These are phyloP conservation scores for Crematogaster levior DNA, from an alignment of 2,888 invertebrate species.

Conservation along the genomic window DNA sequence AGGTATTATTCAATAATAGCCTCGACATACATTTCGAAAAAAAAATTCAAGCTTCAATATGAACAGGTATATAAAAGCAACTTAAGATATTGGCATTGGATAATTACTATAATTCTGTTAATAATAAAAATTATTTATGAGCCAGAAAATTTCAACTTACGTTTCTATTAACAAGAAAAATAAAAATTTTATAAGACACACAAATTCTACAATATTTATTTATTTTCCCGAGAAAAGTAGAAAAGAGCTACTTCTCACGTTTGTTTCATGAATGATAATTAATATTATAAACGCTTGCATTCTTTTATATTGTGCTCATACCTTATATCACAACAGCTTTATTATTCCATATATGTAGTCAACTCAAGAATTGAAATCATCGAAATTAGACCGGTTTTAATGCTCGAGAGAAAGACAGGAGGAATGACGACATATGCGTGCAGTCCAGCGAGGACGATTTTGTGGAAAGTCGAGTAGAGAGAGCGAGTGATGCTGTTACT, in stretches of 20 bases:
- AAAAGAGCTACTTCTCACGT: neutral
- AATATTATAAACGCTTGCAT: neutral
- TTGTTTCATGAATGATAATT: neutral
- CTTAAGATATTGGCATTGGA: neutral
- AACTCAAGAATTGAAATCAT: conserved; percentile 8
- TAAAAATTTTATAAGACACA: neutral
- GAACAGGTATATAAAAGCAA: neutral
- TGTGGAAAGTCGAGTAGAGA: conserved; percentile 72
- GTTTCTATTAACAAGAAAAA: neutral
- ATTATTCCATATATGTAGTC: neutral
- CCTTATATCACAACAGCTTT: neutral
- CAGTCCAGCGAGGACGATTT: conserved; percentile 55
- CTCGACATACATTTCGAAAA: conserved; percentile 21
- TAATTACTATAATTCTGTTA: neutral
- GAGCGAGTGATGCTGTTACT: conserved; percentile 67
- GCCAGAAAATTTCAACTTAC: neutral
- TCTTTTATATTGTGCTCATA: neutral
- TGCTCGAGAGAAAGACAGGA: conserved; percentile 44
- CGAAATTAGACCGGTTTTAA: conserved; percentile 43
- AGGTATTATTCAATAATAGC: conserved; percentile 13
- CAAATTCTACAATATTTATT: neutral
- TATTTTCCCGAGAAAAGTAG: neutral
- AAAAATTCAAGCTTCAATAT: neutral
- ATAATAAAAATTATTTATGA: neutral
- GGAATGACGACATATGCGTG: conserved; percentile 36